A percentile compares a stretch with the other conserved stretches of the same genome.
Conservation (phyloP, 2,113 vertebrate genomes). For the Gambusia affinis region DNA sequence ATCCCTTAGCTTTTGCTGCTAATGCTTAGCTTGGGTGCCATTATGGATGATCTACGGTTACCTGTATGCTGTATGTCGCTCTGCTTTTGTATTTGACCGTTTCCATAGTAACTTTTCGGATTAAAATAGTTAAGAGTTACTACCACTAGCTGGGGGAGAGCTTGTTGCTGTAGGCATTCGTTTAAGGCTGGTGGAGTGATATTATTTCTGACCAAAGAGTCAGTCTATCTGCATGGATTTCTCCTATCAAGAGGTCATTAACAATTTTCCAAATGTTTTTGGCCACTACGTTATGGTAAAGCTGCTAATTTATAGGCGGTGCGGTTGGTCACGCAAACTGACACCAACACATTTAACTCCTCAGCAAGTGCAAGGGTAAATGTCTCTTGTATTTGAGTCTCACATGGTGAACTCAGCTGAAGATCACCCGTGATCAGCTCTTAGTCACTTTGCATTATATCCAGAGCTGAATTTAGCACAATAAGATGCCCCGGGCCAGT, state of each 20-base stretch:
- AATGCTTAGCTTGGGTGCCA: too few relatives aligned
- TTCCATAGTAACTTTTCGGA: too few relatives aligned
- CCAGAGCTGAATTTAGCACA: slow-evolving; percentile 21
- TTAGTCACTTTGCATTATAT: slow-evolving; percentile 39
- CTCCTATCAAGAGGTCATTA: not conserved
- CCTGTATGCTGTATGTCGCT: too few relatives aligned
- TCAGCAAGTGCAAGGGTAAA: not conserved
- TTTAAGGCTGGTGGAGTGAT: not conserved
- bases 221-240: not conserved
- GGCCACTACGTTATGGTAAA: not conserved
- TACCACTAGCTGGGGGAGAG: not conserved
- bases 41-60: too few relatives aligned
- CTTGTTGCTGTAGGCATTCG: not conserved
- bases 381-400: slow-evolving; percentile 26
- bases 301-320: not conserved
- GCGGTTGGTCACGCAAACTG: not conserved
- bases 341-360: not conserved
- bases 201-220: too few relatives aligned
- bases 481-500: not conserved
- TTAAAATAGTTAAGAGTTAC: not conserved
- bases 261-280: not conserved
- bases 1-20: too few relatives aligned
- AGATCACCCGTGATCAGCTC: not conserved
- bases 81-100: too few relatives aligned
- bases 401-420: slow-evolving; percentile 21